Evolutionary conservation across 2,113 vertebrate species (phyloP), one percentile per base, ranked within the genome.

Genomic region (Hipposideros armiger): DNA sequence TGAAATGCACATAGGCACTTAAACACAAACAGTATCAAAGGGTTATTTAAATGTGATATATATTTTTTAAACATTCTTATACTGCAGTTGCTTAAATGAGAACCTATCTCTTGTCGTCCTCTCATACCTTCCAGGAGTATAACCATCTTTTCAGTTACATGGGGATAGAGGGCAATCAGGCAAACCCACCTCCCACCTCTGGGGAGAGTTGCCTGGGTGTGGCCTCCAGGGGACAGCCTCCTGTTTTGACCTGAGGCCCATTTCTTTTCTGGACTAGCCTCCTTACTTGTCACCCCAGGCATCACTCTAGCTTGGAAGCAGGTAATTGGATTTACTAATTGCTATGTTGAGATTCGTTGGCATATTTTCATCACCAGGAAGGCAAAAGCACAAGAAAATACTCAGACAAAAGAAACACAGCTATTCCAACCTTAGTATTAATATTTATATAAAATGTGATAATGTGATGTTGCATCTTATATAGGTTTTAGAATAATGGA

Each of bases 301-400:
- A 42, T 88, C 9, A n/a, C 22, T 42, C 11, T 60, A 66, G 67
- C 45, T 78, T 81, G 52, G 30, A 91, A 78, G 32, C 36, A 60
- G 50, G 24, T 93, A 73, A 96, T 78, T 95, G 56, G 45, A 91
- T 85, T 96, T 95, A 84, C 72, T 90, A 90, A 95, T 94, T 90
- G 52, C 90, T 87, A 84, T 58, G 67, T 86, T 77, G 85, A 95
- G 82, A 95, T 92, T 88, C 40, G 47, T 82, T 20, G 73, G 17
- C 40, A 11, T 78, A 47, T 93, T 78, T 94, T 74, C n/a, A 78
- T 93, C 70, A 92, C 40, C 19, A 24, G 72, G 58, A 94, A 88
- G 52, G 40, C 77, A 77, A 78, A 95, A n/a, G 7, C 62, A 58
- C 42, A 91, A 17, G 64, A 62, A 84, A 78, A 90, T 58, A 54